These are phyloP conservation scores for Pachliopta kotzebuea DNA, from an alignment of 2,888 invertebrate species.

Conservation along the genomic window DNA sequence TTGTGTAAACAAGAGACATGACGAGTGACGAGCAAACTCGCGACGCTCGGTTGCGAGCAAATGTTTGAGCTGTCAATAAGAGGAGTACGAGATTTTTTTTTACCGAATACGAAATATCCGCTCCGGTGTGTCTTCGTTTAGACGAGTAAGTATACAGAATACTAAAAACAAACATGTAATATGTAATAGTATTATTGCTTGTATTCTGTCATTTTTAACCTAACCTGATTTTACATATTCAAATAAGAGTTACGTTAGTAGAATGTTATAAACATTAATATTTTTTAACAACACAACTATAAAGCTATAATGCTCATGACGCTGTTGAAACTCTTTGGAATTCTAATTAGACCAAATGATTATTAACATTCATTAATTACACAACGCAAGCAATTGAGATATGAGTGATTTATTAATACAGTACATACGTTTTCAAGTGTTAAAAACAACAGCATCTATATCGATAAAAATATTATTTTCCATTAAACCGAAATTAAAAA, in stretches of 20 bases:
- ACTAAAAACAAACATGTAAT: conserved; percentile 16
- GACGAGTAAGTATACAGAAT: conserved; percentile 43
- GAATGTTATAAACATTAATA: no score
- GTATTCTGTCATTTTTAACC: not conserved
- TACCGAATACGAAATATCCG: conserved; percentile 40
- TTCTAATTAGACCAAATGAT: no score
- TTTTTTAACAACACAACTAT: no score
- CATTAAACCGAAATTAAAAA: no score
- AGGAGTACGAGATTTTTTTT: conserved; percentile 44
- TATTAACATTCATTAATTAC: no score
- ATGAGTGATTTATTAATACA: not conserved
- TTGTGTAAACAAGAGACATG: conserved; percentile 40
- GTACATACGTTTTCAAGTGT: no score
- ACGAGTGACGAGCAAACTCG: conserved; percentile 44
- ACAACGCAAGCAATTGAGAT: no score
- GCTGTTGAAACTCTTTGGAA: no score
- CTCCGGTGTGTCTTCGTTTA: conserved; percentile 34
- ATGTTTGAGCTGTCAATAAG: conserved; percentile 68
- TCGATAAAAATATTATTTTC: no score
- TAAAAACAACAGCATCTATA: no score
- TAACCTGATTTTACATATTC: not conserved
- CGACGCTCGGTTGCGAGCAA: conserved; percentile 47
- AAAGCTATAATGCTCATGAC: no score
- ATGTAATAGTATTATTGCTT: not conserved
- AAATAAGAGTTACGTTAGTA: no score